These are phyloP conservation scores for Shargacucullia verbasci DNA, from an alignment of 2,888 invertebrate species.

Conservation along the genomic window DNA sequence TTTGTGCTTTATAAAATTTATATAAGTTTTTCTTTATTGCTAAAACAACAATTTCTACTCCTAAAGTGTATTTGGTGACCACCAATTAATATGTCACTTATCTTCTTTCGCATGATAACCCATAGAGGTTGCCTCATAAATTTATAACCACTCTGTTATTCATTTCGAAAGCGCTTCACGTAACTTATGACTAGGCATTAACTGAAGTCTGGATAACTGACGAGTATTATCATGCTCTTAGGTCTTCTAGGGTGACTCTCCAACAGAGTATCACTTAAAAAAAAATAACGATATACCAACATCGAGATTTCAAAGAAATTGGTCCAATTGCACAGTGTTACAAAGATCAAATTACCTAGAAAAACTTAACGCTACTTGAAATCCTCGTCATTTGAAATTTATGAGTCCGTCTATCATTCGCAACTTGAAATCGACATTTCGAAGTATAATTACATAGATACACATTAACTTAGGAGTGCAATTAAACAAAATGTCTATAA, in stretches of 20 bases:
- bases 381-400: constrained; percentile 19
- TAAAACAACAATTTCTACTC: too few relatives aligned
- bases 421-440: constrained; percentile 48
- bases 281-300: too few relatives aligned
- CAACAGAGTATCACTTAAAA: too few relatives aligned
- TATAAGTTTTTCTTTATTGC: too few relatives aligned
- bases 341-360: constrained; percentile 20
- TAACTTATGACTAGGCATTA: not conserved
- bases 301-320: constrained; percentile 6
- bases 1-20: too few relatives aligned
- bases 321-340: constrained; percentile 3
- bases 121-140: not conserved
- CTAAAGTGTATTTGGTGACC: too few relatives aligned
- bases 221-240: not conserved
- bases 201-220: not conserved
- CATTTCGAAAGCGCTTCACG: constrained; percentile 12
- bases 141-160: not conserved
- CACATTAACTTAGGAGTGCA: constrained; percentile 34
- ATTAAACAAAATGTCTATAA: constrained; percentile 52
- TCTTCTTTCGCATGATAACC: too few relatives aligned
- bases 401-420: constrained; percentile 33
- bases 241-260: too few relatives aligned
- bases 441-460: constrained; percentile 49
- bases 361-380: constrained; percentile 22
- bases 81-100: too few relatives aligned